These are phyloP conservation scores for Homalodisca vitripennis DNA, from an alignment of 1,140 invertebrate genomes.

Conservation along the genomic window DNA sequence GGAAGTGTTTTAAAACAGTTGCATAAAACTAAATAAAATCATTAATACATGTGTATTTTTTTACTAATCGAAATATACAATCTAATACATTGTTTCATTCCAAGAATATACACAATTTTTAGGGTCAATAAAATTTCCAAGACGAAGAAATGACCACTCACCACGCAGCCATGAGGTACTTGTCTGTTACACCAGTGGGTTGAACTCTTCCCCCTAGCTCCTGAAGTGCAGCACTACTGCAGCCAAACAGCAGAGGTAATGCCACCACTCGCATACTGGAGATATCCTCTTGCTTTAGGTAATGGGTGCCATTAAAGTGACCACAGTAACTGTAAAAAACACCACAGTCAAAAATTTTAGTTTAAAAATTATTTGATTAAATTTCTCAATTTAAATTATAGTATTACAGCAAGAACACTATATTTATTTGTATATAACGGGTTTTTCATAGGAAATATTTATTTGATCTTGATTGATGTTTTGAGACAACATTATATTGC, in stretches of 20 bases:
- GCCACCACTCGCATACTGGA: constrained; percentile 58
- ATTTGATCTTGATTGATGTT: too few relatives aligned
- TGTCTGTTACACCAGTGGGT: constrained; percentile 62
- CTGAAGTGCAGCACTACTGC: constrained; percentile 63
- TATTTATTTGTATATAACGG: too few relatives aligned
- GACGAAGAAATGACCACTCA: too few relatives aligned
- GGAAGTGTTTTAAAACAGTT: too few relatives aligned
- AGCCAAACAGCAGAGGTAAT: constrained; percentile 70
- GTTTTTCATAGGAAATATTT: too few relatives aligned
- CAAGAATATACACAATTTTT: too few relatives aligned
- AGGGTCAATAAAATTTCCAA: too few relatives aligned
- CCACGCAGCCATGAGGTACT: constrained; percentile 68
- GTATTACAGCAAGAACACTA: not conserved
- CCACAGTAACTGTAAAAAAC: constrained; percentile 62
- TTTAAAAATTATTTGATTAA: not conserved
- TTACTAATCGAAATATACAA: too few relatives aligned
- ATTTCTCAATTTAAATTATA: not conserved
- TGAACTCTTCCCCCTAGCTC: constrained; percentile 58
- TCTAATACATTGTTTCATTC: too few relatives aligned
- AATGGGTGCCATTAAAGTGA: constrained; percentile 73
- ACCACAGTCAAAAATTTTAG: constrained; percentile 38
- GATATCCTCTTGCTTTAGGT: constrained; percentile 59
- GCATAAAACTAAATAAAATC: too few relatives aligned
- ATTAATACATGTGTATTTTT: too few relatives aligned
- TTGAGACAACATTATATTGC: too few relatives aligned